Conservation (phyloP, 2,888 invertebrate species). For the Belgica antarctica region DNA sequence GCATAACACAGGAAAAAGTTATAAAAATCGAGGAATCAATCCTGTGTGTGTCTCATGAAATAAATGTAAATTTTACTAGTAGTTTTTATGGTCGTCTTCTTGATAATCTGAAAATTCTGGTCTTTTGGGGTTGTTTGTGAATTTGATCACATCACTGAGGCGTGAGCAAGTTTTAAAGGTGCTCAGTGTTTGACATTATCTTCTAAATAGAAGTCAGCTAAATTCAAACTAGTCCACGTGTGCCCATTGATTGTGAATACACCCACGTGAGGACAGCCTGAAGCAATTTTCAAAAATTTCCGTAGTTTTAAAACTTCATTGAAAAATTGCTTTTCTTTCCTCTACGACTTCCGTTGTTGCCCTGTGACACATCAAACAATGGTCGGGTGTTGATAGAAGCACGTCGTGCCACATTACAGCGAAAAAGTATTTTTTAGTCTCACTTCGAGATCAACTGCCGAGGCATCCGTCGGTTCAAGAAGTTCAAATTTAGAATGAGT, state of each 20-base stretch:
- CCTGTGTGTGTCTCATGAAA: not conserved
- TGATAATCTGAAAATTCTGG: not conserved
- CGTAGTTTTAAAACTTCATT: not conserved
- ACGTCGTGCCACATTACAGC: not conserved
- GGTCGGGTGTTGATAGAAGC: not conserved
- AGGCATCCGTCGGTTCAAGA: constrained; percentile 22
- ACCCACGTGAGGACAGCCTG: no score
- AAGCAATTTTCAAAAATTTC: not conserved
- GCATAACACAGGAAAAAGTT: constrained; percentile 13
- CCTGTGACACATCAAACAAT: not conserved
- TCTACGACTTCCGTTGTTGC: constrained; percentile 11
- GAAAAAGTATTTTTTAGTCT: not conserved
- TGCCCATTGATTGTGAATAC: no score
- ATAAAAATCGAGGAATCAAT: constrained; percentile 15
- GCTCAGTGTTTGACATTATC: no score
- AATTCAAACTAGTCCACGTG: no score
- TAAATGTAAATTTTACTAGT: not conserved
- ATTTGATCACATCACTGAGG: no score
- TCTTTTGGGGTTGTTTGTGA: no score
- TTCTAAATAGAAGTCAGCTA: no score
- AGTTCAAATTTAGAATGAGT: constrained; percentile 17
- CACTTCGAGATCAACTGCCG: not conserved
- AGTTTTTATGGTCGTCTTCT: not conserved
- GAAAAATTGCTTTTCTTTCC: constrained; percentile 11
- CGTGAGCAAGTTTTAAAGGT: no score